Conservation (phyloP, 2,113 vertebrate genomes). For the Pterocles gutturalis region DNA sequence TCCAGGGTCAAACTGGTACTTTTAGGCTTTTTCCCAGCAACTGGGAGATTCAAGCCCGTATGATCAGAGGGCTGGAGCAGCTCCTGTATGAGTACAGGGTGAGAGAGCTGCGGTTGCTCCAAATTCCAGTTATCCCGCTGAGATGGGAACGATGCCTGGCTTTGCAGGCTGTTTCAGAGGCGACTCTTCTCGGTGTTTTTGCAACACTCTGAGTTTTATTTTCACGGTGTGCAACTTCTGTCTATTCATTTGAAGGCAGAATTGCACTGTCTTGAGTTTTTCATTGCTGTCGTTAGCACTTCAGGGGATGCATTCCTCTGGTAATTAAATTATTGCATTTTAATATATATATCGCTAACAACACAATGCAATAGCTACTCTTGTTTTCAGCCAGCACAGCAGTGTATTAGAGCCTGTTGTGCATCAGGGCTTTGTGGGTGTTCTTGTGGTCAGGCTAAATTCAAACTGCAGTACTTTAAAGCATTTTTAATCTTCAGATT, state of each 20-base stretch:
- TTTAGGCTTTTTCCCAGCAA: background rate
- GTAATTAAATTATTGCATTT: background rate
- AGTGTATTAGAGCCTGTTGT: background rate
- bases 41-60: fast-evolving
- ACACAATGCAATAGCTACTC: fast-evolving
- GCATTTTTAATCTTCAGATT: constrained; percentile 29
- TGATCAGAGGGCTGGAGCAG: background rate
- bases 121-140: background rate
- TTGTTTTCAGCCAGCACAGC: background rate
- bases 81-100: no score
- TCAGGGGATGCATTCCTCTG: background rate
- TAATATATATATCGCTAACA: fast-evolving
- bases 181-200: background rate
- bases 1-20: background rate
- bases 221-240: background rate
- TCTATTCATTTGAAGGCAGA: background rate
- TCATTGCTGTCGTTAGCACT: fast-evolving
- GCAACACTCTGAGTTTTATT: background rate
- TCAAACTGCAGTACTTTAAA: background rate
- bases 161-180: background rate
- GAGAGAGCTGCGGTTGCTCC: background rate
- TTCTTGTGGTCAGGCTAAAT: background rate
- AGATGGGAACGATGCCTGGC: background rate
- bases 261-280: fast-evolving
- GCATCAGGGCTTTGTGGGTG: background rate